These are phyloP conservation scores for Papilio helenus DNA, from an alignment of 1,140 invertebrate species.

Conservation along the genomic window DNA sequence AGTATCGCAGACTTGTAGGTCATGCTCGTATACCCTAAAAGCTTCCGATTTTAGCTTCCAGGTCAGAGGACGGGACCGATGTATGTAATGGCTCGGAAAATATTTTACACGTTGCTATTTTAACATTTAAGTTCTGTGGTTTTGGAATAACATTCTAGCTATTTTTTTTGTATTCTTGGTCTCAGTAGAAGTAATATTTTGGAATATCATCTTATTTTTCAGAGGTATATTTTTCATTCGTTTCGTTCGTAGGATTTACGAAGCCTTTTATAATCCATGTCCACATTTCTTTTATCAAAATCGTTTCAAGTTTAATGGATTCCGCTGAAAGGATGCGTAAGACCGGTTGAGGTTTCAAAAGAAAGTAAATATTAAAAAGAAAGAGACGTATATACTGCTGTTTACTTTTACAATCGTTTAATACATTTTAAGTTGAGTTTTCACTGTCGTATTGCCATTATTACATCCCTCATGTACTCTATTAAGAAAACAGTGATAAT, in stretches of 20 bases:
- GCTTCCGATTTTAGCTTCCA: conserved; percentile 27
- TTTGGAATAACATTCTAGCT: neutral
- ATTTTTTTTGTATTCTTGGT: neutral
- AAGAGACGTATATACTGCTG: neutral
- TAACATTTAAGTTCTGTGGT: neutral
- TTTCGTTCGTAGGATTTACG: neutral
- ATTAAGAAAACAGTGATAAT: too few relatives aligned
- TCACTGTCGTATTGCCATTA: too few relatives aligned
- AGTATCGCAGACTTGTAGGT: conserved; percentile 17
- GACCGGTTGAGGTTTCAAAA: neutral
- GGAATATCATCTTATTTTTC: conserved; percentile 10
- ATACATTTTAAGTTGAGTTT: too few relatives aligned
- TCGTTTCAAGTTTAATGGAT: conserved; percentile 16
- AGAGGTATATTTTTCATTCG: neutral
- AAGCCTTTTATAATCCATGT: conserved; percentile 13
- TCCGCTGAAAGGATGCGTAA: neutral
- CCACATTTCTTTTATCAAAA: neutral
- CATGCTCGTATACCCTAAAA: conserved; percentile 18
- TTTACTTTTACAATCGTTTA: neutral
- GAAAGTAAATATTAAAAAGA: neutral
- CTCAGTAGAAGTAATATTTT: neutral
- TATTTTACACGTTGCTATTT: neutral
- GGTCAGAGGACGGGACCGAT: conserved; percentile 6
- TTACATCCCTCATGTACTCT: too few relatives aligned
- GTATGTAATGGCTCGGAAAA: neutral